A percentile compares a stretch with the other conserved stretches of the same genome.
These are phyloP conservation scores for Chelonoidis abingdonii DNA, from an alignment of 2,113 vertebrate species.

Conservation along the genomic window DNA sequence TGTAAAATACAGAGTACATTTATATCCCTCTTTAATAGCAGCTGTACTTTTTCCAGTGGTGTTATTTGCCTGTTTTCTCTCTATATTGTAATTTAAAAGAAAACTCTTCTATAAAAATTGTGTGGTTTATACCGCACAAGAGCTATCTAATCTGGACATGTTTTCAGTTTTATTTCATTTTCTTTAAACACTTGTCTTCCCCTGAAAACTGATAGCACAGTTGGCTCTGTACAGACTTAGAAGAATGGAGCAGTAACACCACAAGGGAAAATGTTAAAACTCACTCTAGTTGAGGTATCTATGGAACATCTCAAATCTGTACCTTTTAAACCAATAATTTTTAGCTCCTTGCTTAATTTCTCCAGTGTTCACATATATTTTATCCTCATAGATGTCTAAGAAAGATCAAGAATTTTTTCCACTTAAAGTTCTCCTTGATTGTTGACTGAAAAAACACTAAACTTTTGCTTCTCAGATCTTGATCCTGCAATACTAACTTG, in stretches of 20 bases:
- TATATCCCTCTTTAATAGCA: neutral
- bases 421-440: neutral
- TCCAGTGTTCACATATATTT: neutral
- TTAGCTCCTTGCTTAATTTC: neutral
- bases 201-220: neutral
- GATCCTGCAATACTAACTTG: rapidly evolving
- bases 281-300: neutral
- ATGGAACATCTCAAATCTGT: neutral
- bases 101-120: neutral
- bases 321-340: neutral
- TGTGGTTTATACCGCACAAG: neutral
- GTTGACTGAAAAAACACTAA: neutral
- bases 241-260: neutral
- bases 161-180: neutral
- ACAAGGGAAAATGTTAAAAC: neutral
- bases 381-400: rapidly evolving
- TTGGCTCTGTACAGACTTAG: neutral
- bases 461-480: neutral
- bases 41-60: neutral
- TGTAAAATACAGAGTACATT: no score
- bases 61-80: neutral
- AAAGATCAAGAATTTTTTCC: neutral
- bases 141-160: neutral
- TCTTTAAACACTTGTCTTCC: rapidly evolving
- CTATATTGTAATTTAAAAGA: neutral